Evolutionary conservation across 2,888 invertebrate genomes (phyloP).

Genomic region (Apomyelois bistriatella): DNA sequence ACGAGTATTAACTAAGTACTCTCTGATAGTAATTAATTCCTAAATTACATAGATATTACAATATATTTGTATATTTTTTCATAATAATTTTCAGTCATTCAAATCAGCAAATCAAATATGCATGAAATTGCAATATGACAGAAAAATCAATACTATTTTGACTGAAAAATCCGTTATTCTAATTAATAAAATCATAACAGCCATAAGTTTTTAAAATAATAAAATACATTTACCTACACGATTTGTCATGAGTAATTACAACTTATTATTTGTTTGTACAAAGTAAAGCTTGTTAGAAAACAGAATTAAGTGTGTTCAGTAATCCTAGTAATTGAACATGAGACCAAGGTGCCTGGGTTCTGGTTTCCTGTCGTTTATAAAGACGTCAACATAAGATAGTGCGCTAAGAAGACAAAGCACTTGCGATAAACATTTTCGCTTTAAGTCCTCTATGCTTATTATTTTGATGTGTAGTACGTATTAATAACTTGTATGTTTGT

Average conservation of each 20-base stretch:
- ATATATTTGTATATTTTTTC: too few relatives aligned
- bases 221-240: too few relatives aligned
- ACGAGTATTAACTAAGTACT: too few relatives aligned
- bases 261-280: neutral
- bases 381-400: slow-evolving; percentile 1
- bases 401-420: neutral
- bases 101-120: too few relatives aligned
- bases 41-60: too few relatives aligned
- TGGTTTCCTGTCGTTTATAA: slow-evolving; percentile 6
- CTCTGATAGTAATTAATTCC: too few relatives aligned
- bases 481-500: too few relatives aligned
- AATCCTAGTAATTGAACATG: slow-evolving; percentile 1
- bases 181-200: neutral
- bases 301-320: neutral
- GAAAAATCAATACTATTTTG: too few relatives aligned
- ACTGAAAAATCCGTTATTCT: too few relatives aligned
- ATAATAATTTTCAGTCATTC: too few relatives aligned
- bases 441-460: neutral
- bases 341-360: neutral
- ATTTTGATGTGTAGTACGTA: neutral
- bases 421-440: neutral
- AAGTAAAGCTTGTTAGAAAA: neutral
- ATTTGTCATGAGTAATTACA: neutral
- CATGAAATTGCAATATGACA: too few relatives aligned
- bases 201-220: neutral